Percentiles rank a stretch among this genome's conserved stretches.
These are phyloP conservation scores for Lepidothrix coronata DNA, from an alignment of 2,113 vertebrate species.

Conservation along the genomic window DNA sequence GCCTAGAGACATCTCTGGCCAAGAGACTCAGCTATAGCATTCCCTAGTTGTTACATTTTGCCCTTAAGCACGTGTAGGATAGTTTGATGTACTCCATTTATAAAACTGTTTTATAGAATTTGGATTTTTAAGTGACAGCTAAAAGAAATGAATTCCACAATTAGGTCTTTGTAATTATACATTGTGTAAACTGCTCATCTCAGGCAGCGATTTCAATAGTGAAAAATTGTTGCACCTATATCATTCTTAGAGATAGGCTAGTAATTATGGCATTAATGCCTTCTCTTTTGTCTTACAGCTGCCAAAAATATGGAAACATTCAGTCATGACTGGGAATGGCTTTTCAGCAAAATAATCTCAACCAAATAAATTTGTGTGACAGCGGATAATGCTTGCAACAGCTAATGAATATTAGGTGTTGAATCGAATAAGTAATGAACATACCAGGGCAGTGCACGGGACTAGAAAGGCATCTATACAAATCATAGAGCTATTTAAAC, in stretches of 20 bases:
- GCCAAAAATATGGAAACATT: background rate
- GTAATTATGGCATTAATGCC: background rate
- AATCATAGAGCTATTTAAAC: background rate
- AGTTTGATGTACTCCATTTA: background rate
- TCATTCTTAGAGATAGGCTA: background rate
- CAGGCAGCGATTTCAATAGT: background rate
- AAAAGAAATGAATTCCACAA: background rate
- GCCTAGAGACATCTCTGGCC: background rate
- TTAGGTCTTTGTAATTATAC: background rate
- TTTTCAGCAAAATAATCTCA: background rate
- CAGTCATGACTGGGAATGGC: background rate
- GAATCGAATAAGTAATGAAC: background rate
- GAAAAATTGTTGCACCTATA: background rate
- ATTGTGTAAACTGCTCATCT: background rate
- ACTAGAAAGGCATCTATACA: background rate
- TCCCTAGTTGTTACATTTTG: background rate
- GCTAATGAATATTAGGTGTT: background rate
- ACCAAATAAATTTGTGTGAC: background rate
- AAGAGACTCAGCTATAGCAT: background rate
- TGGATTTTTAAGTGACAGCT: background rate
- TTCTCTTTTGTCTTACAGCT: background rate
- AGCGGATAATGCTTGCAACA: background rate
- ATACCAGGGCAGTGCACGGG: background rate
- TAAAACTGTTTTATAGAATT: background rate
- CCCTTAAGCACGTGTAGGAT: background rate